Base-by-base conservation (phyloP, 2,888 invertebrate genomes). In the Drosophila demipolita region DNA sequence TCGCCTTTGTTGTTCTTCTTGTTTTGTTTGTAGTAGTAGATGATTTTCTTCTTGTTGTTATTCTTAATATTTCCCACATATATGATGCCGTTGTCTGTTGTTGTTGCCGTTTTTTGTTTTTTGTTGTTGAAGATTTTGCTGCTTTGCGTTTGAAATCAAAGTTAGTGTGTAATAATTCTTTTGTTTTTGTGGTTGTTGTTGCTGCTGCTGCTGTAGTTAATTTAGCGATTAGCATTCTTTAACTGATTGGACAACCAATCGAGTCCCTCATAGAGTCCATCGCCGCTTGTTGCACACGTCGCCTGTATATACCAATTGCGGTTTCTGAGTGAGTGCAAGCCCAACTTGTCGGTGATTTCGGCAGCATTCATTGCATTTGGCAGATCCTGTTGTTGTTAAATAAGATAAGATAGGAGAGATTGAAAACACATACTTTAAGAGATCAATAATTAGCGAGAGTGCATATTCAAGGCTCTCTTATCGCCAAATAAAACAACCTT, bases 341-440 rank as follows among this genome's bases (percentile, higher is more conserved):
- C 99, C 93, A 99, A 95, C 95, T 99, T 99, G 94, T 99, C 99
- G 91, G 99, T 99, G 91, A 99, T 99, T 95, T 99, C 99, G 78
- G 99, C 99, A 83, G 99, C 99, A 94, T 99, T 99, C 99, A 99
- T 99, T 91, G 99, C 99, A 94, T 99, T 99, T 92, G 99, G 99
- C 95, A 99, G 95, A 96, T 99, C 99, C 98, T 98, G 93, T 48
- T 23, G 93, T 48, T 23, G 17, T 49, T 26, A 49, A 94, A 45
- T 45, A 1, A 93, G 85, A 60, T 68, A 78, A 35, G 9, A 36
- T 5, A 7, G 52, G 23, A 15, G 20, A 42, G 8, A 45, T 4
- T 7, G 4, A 45, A 1, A 49, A 1, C 2, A 35, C 40, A 15
- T 45, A 23, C 20, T 15, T 8, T 23, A 1, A 12, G 20, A 45